Conservation (phyloP, 2,113 vertebrate species). For the Ptilorrhoa leucosticta region DNA sequence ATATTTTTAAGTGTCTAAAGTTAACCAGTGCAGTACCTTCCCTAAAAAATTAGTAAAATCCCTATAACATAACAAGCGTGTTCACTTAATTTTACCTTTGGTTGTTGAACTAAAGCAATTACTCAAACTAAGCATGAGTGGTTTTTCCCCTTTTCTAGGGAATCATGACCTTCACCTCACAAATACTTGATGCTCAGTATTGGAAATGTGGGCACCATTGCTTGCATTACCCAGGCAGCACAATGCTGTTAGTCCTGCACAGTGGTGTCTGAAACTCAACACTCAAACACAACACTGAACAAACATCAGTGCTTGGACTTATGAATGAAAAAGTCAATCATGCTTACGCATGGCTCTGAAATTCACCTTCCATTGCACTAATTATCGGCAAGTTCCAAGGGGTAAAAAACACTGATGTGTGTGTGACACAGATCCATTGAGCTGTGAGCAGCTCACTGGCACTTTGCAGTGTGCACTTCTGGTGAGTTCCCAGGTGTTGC, state of each 20-base stretch:
- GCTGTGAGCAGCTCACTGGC: not conserved
- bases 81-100: not conserved
- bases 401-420: not conserved
- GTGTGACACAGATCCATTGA: not conserved
- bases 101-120: not conserved
- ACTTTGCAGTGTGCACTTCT: not conserved
- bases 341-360: not conserved
- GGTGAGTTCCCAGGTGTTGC: accelerated
- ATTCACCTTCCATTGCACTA: not conserved
- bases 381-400: not conserved
- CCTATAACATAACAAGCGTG: not conserved
- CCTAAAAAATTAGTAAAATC: not conserved
- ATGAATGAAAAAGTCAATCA: not conserved
- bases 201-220: not conserved
- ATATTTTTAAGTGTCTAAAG: not conserved
- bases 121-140: not conserved
- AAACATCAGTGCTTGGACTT: not conserved
- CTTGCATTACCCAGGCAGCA: not conserved
- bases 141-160: not conserved
- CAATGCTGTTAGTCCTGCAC: not conserved
- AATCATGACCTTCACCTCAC: not conserved
- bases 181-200: not conserved
- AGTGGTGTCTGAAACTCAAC: not conserved
- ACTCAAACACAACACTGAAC: too few relatives aligned
- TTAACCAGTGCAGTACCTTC: not conserved